Base-by-base conservation (phyloP, 1,140 invertebrate genomes). In the Polyergus mexicanus region DNA sequence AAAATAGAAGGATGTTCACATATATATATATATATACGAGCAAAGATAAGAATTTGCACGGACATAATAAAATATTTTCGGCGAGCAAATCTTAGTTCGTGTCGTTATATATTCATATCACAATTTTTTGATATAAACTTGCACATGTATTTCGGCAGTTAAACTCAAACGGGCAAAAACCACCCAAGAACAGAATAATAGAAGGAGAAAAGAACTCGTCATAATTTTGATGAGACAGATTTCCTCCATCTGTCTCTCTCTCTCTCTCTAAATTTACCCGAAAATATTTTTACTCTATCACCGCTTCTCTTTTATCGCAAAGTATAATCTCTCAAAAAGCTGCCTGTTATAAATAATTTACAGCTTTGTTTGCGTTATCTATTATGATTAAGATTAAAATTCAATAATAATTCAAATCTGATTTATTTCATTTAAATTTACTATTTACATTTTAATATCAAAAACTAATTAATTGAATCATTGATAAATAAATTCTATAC, bases 41-140 rank as follows among this genome's bases (percentile, higher is more conserved):
- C 25, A n/a, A 62, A 62, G 16, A 75, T 60, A 41, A 76, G 38
- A 76, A 74, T 74, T 74, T 19, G 7, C 51, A 1, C 19, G 11
- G 3, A 38, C n/a, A 5, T 60, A 60, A 44, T 76, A 16, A 60
- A 75, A 28, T 56, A 38, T 60, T 22, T 22, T 74, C 3, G 8
- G 10, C 1, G 25, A 62, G 16, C 3, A 62, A 76, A 62, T 76
- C 13, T 60, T 16, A 74, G 32, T 25, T 6, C 1, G 13, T 1
- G n/a, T 35, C 5, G 22, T 76, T 76, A 44, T n/a, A 41, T 25
- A n/a, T 60, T 41, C 22, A 25, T 62, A 25, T 60, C 35, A 76
- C 56, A 76, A 44, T 54, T 71, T 51, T 71, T 3, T 71, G 32
- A 28, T 10, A 38, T 16, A 0, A 38, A 74, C 16, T 62, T 28